Evolutionary conservation across 1,140 invertebrate genomes (phyloP).

Genomic region (Eufriesea mexicana): DNA sequence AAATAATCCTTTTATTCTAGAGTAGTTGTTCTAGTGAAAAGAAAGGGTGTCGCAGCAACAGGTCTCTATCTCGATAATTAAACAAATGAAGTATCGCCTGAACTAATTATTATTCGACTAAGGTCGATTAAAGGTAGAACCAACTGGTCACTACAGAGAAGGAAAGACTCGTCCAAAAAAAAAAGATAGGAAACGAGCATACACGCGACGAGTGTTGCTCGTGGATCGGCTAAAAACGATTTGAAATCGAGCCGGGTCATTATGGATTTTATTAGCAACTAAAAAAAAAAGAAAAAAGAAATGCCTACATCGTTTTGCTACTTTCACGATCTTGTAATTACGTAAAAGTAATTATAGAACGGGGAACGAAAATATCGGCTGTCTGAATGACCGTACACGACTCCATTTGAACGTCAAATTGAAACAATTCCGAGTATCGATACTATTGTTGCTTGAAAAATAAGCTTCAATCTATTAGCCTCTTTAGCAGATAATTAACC

Average conservation of each 20-base stretch:
- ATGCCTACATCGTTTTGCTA: neutral
- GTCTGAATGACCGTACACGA: neutral
- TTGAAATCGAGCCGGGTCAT: neutral
- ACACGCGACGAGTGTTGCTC: no score
- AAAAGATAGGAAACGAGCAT: neutral
- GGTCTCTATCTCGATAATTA: neutral
- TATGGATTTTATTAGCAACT: neutral
- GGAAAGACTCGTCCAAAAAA: neutral
- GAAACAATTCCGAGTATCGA: neutral
- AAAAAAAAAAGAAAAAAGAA: neutral
- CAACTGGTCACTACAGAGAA: neutral
- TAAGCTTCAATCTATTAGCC: neutral
- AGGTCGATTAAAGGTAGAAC: neutral
- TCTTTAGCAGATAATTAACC: neutral
- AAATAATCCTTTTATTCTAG: neutral
- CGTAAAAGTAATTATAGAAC: conserved; percentile 21
- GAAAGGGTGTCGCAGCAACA: no score
- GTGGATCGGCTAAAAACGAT: neutral
- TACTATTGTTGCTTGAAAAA: neutral
- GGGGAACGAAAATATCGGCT: conserved; percentile 6
- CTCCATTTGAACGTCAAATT: neutral
- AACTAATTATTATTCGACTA: neutral
- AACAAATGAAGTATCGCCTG: neutral
- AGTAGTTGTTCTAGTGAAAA: no score
- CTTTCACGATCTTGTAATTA: neutral